These are phyloP conservation scores for Mohoua ochrocephala DNA, from an alignment of 2,113 vertebrate genomes.

Conservation along the genomic window DNA sequence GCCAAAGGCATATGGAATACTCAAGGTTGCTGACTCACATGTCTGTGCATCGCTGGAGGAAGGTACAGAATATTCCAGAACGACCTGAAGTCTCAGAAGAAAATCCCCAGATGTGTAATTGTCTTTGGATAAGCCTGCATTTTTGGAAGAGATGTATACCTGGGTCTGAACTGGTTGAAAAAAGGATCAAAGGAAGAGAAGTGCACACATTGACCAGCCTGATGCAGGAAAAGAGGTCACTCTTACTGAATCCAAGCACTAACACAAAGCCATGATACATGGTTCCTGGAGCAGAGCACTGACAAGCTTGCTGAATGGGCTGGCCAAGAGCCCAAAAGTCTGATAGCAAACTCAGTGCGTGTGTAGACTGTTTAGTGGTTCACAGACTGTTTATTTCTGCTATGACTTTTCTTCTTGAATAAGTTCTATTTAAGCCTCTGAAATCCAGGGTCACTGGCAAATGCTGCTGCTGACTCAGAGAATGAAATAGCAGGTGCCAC, in stretches of 20 bases:
- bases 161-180: background rate
- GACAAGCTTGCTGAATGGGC: background rate
- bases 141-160: background rate
- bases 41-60: background rate
- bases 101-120: background rate
- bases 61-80: background rate
- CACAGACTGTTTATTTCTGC: background rate
- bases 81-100: background rate
- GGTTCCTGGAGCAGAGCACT: background rate
- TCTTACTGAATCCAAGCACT: slow-evolving; percentile 11
- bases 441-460: background rate
- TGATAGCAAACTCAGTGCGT: slow-evolving; percentile 13
- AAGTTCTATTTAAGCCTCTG: background rate
- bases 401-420: background rate
- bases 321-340: slow-evolving; percentile 29
- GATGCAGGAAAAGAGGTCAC: background rate
- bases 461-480: background rate
- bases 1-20: background rate
- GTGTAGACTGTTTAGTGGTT: slow-evolving; percentile 18
- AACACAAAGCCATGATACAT: background rate
- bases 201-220: background rate
- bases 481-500: background rate
- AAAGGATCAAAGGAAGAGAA: background rate
- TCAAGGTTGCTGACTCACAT: background rate
- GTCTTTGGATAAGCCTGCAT: background rate